These are phyloP conservation scores for Imbricaverruca yamaguchii DNA, from an alignment of 2,888 invertebrate genomes.

Conservation along the genomic window DNA sequence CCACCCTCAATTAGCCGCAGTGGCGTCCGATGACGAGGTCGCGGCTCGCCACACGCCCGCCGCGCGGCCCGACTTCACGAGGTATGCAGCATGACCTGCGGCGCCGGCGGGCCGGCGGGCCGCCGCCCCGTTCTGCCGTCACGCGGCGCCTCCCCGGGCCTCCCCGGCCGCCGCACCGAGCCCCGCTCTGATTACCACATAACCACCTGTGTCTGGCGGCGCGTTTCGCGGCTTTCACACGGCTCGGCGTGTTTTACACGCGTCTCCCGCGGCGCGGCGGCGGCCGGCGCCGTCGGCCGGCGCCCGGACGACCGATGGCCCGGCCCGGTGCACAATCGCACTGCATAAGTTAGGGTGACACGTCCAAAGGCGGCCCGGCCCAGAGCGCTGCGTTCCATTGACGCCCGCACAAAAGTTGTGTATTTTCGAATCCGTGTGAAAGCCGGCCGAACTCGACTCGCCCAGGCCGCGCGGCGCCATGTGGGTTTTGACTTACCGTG, in stretches of 20 bases:
- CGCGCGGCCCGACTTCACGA: background rate
- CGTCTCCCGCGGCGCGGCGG: background rate
- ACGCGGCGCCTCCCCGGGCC: background rate
- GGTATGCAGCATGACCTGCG: background rate
- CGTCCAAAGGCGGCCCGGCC: constrained; percentile 11
- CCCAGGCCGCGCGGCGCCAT: background rate
- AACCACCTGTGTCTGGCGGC: constrained; percentile 2
- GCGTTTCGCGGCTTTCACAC: constrained; percentile 13
- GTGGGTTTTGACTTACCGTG: background rate
- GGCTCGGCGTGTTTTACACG: constrained; percentile 7
- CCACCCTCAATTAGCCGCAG: background rate
- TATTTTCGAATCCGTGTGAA: constrained; percentile 21
- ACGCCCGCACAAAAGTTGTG: constrained; percentile 17
- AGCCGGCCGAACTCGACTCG: background rate
- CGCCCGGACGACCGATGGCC: background rate
- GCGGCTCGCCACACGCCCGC: background rate
- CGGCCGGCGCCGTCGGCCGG: background rate
- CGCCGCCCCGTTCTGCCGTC: background rate
- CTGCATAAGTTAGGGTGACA: constrained; percentile 17
- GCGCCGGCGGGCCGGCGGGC: too few relatives aligned
- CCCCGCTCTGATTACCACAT: constrained; percentile 13
- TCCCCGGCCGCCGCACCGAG: background rate
- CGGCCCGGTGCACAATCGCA: background rate
- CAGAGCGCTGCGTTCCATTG: background rate
- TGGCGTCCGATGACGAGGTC: background rate